A percentile compares a stretch with the other conserved stretches of the same genome.
These are phyloP conservation scores for Selenia dentaria DNA, from an alignment of 2,888 invertebrate species.

Conservation along the genomic window DNA sequence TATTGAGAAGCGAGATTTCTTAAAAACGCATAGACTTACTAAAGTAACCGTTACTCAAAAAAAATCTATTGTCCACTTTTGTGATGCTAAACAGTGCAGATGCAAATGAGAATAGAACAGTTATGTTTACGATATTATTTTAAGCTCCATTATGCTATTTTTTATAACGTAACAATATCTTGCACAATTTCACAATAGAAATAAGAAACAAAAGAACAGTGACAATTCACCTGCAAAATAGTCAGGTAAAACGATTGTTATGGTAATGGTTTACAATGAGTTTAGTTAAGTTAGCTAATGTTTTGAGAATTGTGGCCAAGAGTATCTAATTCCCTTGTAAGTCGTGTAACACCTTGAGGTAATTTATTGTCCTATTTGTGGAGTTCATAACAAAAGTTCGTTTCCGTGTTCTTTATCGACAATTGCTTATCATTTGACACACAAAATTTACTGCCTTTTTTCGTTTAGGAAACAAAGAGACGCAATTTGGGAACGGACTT, in stretches of 20 bases:
- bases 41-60: slow-evolving; percentile 48
- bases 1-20: slow-evolving; percentile 39
- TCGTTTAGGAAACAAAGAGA: slow-evolving; percentile 28
- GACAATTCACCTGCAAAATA: slow-evolving; percentile 72
- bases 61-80: slow-evolving; percentile 55
- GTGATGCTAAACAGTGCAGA: slow-evolving; percentile 60
- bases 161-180: slow-evolving; percentile 54
- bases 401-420: slow-evolving; percentile 80
- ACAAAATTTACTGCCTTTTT: slow-evolving; percentile 61
- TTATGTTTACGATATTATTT: slow-evolving; percentile 75
- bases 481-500: slow-evolving; percentile 19
- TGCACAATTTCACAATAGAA: slow-evolving; percentile 68
- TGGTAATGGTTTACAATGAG: slow-evolving; percentile 75
- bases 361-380: slow-evolving; percentile 77
- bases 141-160: slow-evolving; percentile 58
- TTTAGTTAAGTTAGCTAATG: slow-evolving; percentile 58
- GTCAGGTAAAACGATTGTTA: slow-evolving; percentile 81
- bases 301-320: slow-evolving; percentile 79
- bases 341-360: slow-evolving; percentile 74
- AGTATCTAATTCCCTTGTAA: slow-evolving; percentile 46
- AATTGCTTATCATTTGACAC: slow-evolving; percentile 69
- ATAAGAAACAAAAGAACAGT: slow-evolving; percentile 53
- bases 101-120: slow-evolving; percentile 65
- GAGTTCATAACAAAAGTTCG: slow-evolving; percentile 74
- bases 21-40: slow-evolving; percentile 42